These are phyloP conservation scores for Trichonephila inaurata DNA, from an alignment of 1,140 invertebrate genomes.

Conservation along the genomic window DNA sequence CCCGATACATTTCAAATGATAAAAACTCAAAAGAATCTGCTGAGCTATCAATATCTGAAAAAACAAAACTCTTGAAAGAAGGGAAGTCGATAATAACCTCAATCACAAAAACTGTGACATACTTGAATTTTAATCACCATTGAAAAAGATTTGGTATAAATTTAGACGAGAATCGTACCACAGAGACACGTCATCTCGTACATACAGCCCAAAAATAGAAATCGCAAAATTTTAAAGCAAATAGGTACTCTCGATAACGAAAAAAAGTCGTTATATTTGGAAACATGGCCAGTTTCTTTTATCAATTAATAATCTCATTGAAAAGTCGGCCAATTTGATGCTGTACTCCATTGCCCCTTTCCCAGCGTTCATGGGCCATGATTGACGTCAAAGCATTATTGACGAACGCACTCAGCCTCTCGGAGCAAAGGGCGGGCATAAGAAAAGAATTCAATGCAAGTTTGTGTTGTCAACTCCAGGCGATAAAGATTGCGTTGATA, in stretches of 20 bases:
- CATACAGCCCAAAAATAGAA: neutral
- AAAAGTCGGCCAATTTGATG: neutral
- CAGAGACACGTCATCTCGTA: neutral
- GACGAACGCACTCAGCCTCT: slow-evolving; percentile 40
- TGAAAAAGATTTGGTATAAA: neutral
- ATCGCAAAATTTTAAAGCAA: neutral
- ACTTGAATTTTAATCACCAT: neutral
- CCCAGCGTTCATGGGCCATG: slow-evolving; percentile 15
- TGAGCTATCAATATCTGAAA: too few relatives aligned
- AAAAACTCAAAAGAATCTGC: too few relatives aligned
- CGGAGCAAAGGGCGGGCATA: slow-evolving; percentile 56
- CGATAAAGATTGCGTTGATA: slow-evolving; percentile 64
- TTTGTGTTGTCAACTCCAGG: neutral
- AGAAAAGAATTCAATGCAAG: slow-evolving; percentile 42
- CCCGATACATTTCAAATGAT: too few relatives aligned
- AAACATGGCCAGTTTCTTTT: slow-evolving; percentile 4
- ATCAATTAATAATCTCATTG: slow-evolving; percentile 19
- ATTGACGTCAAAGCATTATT: slow-evolving; percentile 75
- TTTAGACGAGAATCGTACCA: neutral
- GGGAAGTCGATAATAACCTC: too few relatives aligned
- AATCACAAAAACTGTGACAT: too few relatives aligned
- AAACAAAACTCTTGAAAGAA: too few relatives aligned
- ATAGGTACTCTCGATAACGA: neutral
- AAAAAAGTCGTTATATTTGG: neutral
- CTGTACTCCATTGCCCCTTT: neutral